Evolutionary conservation across 2,888 invertebrate genomes (phyloP), one percentile per base, ranked within the genome.

Genomic region (Mesorhabditis spiculigera): DNA sequence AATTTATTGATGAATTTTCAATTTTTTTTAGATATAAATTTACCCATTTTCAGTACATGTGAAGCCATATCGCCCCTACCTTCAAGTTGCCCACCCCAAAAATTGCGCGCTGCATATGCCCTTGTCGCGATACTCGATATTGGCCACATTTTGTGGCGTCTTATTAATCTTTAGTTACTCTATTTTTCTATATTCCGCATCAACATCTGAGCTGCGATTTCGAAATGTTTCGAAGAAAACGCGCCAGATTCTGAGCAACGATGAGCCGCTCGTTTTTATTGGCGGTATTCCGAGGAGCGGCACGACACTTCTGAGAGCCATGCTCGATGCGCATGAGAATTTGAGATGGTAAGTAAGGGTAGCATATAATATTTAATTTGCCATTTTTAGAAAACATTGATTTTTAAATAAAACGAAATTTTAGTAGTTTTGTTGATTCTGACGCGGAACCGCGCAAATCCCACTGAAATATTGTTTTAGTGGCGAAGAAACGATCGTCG

Each of bases 241-340:
- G 58, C 8, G 58, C 8, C 8, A 10, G 13, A 50, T 77, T 4
- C 62, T 77, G 3, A 71, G 73, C 5, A 77, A 73, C 43, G 42
- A 66, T 8, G 75, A 77, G 50, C 72, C 72, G 6, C 43, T 77
- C 3, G 77, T 78, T 42, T 78, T 78, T 62, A 77, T 78, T 45
- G 75, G 96, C 71, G 97, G 97, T 75, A 94, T 96, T 86, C 96
- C 96, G 70, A 91, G 96, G 82, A 95, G 95, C 67, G 96, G 96
- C 69, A 97, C 96, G 65, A 97, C 96, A 74, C 90, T 97, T 80
- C 94, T 95, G 92, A 90, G 96, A 85, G 95, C 95, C 76, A 94
- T 97, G 93, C 89, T 97, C 83, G 96, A 97, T 89, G 95, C 96
- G 75, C 96, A 97, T 90, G 93, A 94, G 8, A 93, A 93, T 86